These are phyloP conservation scores for Venusia cambrica DNA, from an alignment of 2,888 invertebrate species.

Conservation along the genomic window DNA sequence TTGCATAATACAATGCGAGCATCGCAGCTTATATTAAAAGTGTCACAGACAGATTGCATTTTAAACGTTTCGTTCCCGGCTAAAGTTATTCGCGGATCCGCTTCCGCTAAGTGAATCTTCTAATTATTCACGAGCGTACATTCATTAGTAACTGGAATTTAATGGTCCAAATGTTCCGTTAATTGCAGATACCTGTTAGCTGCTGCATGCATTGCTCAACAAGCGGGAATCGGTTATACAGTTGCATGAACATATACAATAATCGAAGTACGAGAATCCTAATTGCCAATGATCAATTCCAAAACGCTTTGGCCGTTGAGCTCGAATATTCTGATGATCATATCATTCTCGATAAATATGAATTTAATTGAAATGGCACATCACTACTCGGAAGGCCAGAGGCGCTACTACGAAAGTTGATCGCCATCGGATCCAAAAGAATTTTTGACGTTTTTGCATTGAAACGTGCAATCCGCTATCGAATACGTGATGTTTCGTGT, in stretches of 20 bases:
- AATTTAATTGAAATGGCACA: neutral
- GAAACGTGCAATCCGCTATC: no score
- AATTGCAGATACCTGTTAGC: slow-evolving; percentile 63
- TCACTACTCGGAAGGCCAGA: neutral
- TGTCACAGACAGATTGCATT: slow-evolving; percentile 40
- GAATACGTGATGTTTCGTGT: no score
- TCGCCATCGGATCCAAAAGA: no score
- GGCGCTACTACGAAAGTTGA: no score
- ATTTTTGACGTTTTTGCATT: no score
- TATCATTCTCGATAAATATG: neutral
- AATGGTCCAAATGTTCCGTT: slow-evolving; percentile 54
- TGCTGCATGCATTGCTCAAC: slow-evolving; percentile 45
- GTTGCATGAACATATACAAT: slow-evolving; percentile 42
- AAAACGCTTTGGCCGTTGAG: slow-evolving; percentile 25
- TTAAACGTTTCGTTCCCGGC: slow-evolving; percentile 21
- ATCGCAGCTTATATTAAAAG: slow-evolving; percentile 53
- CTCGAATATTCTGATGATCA: slow-evolving; percentile 2
- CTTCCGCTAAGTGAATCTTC: slow-evolving; percentile 32
- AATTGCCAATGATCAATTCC: slow-evolving; percentile 49
- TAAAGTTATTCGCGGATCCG: slow-evolving; percentile 24
- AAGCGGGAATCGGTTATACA: slow-evolving; percentile 50
- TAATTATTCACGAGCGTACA: slow-evolving; percentile 39
- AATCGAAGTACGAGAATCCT: slow-evolving; percentile 42
- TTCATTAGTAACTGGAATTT: slow-evolving; percentile 39
- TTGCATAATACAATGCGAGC: slow-evolving; percentile 68